Conservation (phyloP, 2,113 vertebrate genomes). For the Pholis gunnellus region DNA sequence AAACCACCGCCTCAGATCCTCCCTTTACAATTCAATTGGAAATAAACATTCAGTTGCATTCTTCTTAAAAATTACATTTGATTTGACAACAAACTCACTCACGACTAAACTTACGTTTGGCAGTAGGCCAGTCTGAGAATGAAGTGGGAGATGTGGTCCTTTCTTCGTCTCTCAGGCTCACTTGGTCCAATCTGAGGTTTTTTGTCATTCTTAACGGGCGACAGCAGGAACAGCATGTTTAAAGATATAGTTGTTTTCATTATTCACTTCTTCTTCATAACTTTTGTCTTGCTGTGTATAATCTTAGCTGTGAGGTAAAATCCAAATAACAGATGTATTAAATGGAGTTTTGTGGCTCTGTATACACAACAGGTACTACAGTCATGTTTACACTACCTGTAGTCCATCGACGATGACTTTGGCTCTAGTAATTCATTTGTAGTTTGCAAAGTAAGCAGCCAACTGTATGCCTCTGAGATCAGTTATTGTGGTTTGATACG, state of each 20-base stretch:
- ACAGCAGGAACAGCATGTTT: not conserved
- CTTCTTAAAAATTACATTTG: too few species aligned
- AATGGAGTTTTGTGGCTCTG: not conserved
- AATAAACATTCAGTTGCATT: not conserved
- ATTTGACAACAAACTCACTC: not conserved
- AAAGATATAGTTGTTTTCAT: not conserved
- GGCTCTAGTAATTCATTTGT: not conserved
- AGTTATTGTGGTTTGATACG: not conserved
- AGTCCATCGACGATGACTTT: not conserved
- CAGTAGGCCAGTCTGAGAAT: conserved; percentile 97
- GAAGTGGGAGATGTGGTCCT: conserved; percentile 98
- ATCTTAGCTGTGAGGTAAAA: not conserved
- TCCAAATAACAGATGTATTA: not conserved
- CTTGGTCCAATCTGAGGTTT: conserved; percentile 60
- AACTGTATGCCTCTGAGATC: not conserved
- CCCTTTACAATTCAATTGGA: conserved; percentile 79
- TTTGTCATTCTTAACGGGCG: conserved; percentile 80
- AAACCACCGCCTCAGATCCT: conserved; percentile 97
- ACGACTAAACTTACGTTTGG: conserved; percentile 88
- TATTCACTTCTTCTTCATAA: not conserved
- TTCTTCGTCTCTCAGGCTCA: conserved; percentile 89
- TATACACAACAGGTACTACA: not conserved
- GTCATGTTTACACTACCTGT: not conserved
- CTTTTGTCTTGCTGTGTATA: not conserved
- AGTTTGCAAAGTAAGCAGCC: too few species aligned